Percentiles rank a stretch among this genome's conserved stretches.
These are phyloP conservation scores for Balearica regulorum DNA, from an alignment of 2,797 vertebrate species.

Conservation along the genomic window DNA sequence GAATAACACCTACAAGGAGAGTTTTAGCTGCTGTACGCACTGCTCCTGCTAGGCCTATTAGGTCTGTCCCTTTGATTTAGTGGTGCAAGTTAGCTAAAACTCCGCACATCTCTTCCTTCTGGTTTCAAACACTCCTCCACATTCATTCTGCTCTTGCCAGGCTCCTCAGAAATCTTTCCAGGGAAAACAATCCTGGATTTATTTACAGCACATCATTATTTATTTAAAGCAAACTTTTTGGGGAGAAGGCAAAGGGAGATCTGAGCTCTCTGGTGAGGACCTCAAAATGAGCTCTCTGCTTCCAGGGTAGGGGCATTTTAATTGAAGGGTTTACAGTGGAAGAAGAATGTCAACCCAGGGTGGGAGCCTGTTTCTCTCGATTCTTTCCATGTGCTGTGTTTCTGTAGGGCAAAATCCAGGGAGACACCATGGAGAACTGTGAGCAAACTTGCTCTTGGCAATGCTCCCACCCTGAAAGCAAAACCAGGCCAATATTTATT, in stretches of 20 bases:
- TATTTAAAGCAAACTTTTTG: constrained; percentile 13
- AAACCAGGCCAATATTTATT: not conserved
- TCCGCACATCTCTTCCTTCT: not conserved
- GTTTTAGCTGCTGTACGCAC: fast-evolving
- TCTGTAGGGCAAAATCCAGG: not conserved
- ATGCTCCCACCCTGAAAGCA: not conserved
- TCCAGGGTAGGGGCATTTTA: not conserved
- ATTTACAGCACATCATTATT: constrained; percentile 27
- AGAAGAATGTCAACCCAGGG: not conserved
- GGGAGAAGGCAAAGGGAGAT: not conserved
- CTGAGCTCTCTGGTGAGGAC: not conserved
- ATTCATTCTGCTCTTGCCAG: not conserved
- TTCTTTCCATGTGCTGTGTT: not conserved
- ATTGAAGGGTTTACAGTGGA: not conserved
- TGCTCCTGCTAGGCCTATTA: fast-evolving
- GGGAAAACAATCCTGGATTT: constrained; percentile 37
- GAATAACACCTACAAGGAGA: not conserved
- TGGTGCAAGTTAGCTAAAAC: not conserved
- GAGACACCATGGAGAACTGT: not conserved
- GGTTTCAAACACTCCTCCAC: constrained; percentile 16
- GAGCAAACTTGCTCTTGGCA: not conserved
- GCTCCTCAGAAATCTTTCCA: constrained; percentile 57
- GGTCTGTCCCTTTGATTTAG: not conserved
- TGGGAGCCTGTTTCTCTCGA: not conserved
- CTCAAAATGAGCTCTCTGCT: not conserved